Evolutionary conservation across 2,888 invertebrate genomes (phyloP).

Genomic region (Leptogaster cylindrica): DNA sequence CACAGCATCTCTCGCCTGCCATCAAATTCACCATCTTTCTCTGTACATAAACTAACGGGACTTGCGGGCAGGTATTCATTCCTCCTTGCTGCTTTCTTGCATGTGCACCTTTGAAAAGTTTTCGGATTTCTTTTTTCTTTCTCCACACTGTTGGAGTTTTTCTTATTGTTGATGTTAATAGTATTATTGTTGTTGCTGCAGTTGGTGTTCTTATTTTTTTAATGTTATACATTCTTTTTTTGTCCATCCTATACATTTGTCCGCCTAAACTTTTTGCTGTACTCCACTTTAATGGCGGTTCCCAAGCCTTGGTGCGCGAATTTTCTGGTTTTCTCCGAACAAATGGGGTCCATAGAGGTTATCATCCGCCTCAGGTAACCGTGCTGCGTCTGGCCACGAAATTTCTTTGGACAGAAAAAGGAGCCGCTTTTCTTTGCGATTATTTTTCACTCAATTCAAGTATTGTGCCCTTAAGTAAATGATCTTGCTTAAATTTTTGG

Average conservation of each 20-base stretch:
- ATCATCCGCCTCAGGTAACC: slow-evolving; percentile 29
- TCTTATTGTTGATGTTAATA: too few relatives aligned
- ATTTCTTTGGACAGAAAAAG: slow-evolving; percentile 4
- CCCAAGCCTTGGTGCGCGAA: slow-evolving; percentile 15
- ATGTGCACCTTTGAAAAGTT: background rate
- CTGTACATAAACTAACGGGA: slow-evolving; percentile 32
- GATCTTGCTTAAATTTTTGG: background rate
- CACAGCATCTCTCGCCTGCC: slow-evolving; percentile 31
- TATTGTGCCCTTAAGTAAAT: background rate
- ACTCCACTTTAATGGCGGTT: slow-evolving; percentile 11
- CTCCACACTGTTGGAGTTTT: background rate
- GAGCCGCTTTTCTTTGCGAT: slow-evolving; percentile 19
- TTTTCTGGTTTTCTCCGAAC: slow-evolving; percentile 30
- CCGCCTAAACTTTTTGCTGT: slow-evolving; percentile 22
- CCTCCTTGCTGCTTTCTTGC: slow-evolving; percentile 4
- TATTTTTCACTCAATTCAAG: background rate
- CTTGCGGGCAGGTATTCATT: slow-evolving; percentile 13
- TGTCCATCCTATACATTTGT: slow-evolving; percentile 3
- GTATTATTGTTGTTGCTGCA: too few relatives aligned
- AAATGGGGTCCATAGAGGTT: slow-evolving; percentile 31
- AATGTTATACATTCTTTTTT: too few relatives aligned
- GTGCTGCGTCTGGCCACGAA: slow-evolving; percentile 11
- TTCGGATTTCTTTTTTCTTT: background rate
- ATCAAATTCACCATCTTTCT: slow-evolving; percentile 29
- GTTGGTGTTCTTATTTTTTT: too few relatives aligned